A percentile compares a stretch with the other conserved stretches of the same genome.
These are phyloP conservation scores for Sceloporus undulatus DNA, from an alignment of 2,113 vertebrate genomes.

Conservation along the genomic window DNA sequence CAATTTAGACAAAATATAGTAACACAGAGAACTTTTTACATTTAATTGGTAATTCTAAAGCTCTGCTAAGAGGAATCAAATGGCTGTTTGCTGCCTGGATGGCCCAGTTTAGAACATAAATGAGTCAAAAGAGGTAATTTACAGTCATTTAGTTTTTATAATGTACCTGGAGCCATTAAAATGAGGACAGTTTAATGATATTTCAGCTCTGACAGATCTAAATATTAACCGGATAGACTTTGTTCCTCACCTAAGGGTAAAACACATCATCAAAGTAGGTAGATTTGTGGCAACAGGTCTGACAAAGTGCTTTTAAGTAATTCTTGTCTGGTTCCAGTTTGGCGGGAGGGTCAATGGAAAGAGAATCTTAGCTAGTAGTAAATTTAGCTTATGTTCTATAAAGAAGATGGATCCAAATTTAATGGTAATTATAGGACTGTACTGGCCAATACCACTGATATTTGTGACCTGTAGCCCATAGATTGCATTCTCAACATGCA, in stretches of 20 bases:
- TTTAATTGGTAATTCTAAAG: conserved; percentile 17
- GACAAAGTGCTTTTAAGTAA: conserved; percentile 45
- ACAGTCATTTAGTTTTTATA: conserved; percentile 46
- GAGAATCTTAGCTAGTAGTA: conserved; percentile 5
- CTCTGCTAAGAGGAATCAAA: conserved; percentile 1
- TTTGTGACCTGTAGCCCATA: background rate
- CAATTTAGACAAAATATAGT: conserved; percentile 22
- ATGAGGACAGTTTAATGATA: conserved; percentile 45
- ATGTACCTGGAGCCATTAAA: conserved; percentile 54
- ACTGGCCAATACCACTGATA: background rate
- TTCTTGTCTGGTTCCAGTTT: conserved; percentile 1
- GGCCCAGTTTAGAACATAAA: conserved; percentile 33
- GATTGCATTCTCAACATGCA: background rate
- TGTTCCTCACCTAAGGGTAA: conserved; percentile 31
- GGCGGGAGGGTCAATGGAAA: background rate
- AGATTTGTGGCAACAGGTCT: conserved; percentile 56
- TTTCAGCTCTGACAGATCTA: conserved; percentile 43
- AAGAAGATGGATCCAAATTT: conserved; percentile 10
- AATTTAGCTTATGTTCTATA: background rate
- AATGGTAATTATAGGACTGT: background rate
- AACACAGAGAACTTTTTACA: conserved; percentile 12
- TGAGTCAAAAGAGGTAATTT: conserved; percentile 56
- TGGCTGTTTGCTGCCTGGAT: conserved; percentile 27
- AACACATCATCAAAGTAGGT: conserved; percentile 36
- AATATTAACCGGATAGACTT: conserved; percentile 50